Percentiles rank a stretch among this genome's conserved stretches.
Evolutionary conservation across 2,113 vertebrate genomes (phyloP).

Genomic region (Heterochromis multidens): DNA sequence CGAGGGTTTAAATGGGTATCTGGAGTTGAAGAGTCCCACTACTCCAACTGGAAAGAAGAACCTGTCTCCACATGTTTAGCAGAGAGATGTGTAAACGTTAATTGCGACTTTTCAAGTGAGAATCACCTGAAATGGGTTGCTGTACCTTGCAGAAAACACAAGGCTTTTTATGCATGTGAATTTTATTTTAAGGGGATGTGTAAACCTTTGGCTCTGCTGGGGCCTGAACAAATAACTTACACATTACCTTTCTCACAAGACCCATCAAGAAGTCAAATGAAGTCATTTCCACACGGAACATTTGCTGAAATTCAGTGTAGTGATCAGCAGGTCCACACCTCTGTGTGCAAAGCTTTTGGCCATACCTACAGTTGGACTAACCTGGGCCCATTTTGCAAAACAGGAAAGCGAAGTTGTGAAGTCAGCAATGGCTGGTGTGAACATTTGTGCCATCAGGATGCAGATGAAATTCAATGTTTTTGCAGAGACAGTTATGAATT

Average conservation of each 20-base stretch:
- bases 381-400: constrained; percentile 62
- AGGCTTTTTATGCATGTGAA: constrained; percentile 60
- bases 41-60: constrained; percentile 71
- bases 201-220: constrained; percentile 46
- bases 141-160: constrained; percentile 31
- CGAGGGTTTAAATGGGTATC: constrained; percentile 72
- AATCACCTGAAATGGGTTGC: constrained; percentile 58
- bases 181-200: constrained; percentile 76
- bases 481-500: constrained; percentile 66
- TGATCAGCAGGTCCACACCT: neutral
- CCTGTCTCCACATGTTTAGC: constrained; percentile 66
- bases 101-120: neutral
- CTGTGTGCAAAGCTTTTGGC: neutral
- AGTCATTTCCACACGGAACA: constrained; percentile 62
- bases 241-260: constrained; percentile 49
- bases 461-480: constrained; percentile 27
- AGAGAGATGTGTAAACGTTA: constrained; percentile 66
- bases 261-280: constrained; percentile 25
- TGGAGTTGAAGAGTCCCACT: constrained; percentile 43
- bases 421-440: constrained; percentile 68
- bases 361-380: constrained; percentile 46
- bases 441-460: constrained; percentile 46
- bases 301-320: constrained; percentile 49
- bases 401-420: constrained; percentile 21
- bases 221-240: constrained; percentile 59